Base-by-base conservation (phyloP, 2,888 invertebrate species). In the Coleophora flavipennella region DNA sequence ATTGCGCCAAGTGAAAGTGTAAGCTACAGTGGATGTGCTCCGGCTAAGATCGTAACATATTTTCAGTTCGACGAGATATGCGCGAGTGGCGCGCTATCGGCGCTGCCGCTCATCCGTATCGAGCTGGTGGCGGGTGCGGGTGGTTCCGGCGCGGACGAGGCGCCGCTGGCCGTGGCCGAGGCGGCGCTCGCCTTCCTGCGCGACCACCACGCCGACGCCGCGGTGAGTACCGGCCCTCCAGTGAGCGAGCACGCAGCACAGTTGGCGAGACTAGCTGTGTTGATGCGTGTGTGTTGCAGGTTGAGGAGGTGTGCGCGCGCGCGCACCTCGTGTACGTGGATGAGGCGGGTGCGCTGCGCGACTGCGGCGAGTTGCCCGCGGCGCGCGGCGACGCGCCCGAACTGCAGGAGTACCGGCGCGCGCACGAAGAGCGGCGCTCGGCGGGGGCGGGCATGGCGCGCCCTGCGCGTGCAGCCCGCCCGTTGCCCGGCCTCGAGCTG, bases 251-350 rank as follows among this genome's bases (percentile, higher is more conserved):
- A 20, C 6, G 20, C 3, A 20, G 6, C 6, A n/a, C n/a, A n/a
- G n/a, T n/a, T n/a, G n/a, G n/a, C n/a, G n/a, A n/a, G 26, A 25
- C 14, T 14, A 40, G 43, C 39, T 11, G 31, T 26, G 8, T 13
- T 3, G 12, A 7, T 13, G n/a, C 6, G 25, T 9, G 12, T 8
- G 26, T 35, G 14, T 36, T 37, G 11, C 49, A 68, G 63, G 45
- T 78, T 45, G 70, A 60, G 40, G 75, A 83, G 50, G 62, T 89
- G 44, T 79, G 81, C 39, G 88, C 91, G 58, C 91, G 92, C 81
- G 88, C 90, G 13, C 91, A 92, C 66, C 86, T 93, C 74, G 77
- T 94, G 59, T 93, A 91, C 73, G 86, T 93, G 58, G 92, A 92
- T 50, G 81, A 88, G 44, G 90, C 89, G 65, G 93, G 93, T 64